Conservation (phyloP, 35 echinoderm and acorn worm genomes). For the Hemicentrotus pulcherrimus region DNA sequence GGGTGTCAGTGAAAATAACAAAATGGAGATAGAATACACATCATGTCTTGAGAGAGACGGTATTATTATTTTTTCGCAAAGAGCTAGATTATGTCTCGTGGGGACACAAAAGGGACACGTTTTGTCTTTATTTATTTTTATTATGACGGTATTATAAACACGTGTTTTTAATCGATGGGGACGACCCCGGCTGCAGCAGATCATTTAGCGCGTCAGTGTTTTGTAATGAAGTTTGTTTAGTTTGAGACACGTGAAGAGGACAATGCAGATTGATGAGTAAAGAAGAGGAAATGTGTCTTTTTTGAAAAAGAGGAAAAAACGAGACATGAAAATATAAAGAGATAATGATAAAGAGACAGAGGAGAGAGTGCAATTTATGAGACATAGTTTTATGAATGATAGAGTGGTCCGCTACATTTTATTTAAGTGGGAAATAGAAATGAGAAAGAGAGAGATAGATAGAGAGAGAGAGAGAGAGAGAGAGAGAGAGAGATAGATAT, state of each 20-base stretch:
- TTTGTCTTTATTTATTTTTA: neutral
- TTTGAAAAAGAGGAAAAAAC: too few relatives aligned
- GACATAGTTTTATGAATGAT: too few relatives aligned
- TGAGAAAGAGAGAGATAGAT: too few relatives aligned
- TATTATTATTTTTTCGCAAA: neutral
- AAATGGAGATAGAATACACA: neutral
- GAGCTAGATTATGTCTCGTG: neutral
- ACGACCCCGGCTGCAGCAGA: neutral
- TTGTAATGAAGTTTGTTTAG: neutral
- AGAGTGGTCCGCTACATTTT: too few relatives aligned
- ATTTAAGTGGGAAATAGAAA: too few relatives aligned
- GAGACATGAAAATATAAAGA: too few relatives aligned
- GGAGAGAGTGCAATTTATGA: too few relatives aligned
- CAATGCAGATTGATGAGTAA: neutral
- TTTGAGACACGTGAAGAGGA: neutral
- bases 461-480: too few relatives aligned
- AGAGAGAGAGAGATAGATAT: too few relatives aligned
- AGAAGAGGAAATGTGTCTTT: neutral
- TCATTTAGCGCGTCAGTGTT: neutral
- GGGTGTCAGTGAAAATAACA: neutral
- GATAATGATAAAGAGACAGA: too few relatives aligned
- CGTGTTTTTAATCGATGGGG: neutral
- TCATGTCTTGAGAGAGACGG: neutral
- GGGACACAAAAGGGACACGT: neutral
- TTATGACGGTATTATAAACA: neutral